Evolutionary conservation across 2,113 vertebrate genomes (phyloP).

Genomic region (Egretta garzetta): DNA sequence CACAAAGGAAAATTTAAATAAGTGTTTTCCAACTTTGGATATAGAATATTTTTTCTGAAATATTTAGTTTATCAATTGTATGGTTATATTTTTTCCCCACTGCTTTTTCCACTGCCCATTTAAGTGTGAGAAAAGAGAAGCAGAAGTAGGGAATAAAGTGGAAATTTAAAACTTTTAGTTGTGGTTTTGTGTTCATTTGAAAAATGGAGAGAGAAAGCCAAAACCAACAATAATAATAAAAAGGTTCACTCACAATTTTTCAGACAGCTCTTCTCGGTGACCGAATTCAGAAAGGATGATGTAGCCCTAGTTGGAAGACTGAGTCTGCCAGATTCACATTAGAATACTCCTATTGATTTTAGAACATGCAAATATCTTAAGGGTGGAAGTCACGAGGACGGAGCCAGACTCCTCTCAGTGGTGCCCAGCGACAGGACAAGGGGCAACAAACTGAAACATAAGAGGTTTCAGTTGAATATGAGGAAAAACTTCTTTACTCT

Average conservation of each 20-base stretch:
- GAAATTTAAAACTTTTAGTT: neutral
- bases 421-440: too few relatives aligned
- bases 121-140: neutral
- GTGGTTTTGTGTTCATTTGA: neutral
- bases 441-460: too few relatives aligned
- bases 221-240: neutral
- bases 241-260: neutral
- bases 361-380: too few relatives aligned
- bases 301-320: neutral
- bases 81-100: neutral
- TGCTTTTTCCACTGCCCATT: neutral
- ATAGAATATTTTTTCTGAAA: neutral
- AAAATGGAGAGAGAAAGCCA: neutral
- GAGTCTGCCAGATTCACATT: neutral
- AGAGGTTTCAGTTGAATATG: too few relatives aligned
- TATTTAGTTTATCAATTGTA: neutral
- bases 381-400: too few relatives aligned
- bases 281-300: neutral
- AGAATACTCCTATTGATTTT: neutral
- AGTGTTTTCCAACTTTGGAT: neutral
- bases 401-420: too few relatives aligned
- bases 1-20: neutral
- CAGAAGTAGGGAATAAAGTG: neutral
- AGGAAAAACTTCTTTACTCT: too few relatives aligned
- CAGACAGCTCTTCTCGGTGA: neutral